phyloP scores from a whole-genome alignment of 2,888 invertebrate species.

The Hymenopus coronatus region DNA sequence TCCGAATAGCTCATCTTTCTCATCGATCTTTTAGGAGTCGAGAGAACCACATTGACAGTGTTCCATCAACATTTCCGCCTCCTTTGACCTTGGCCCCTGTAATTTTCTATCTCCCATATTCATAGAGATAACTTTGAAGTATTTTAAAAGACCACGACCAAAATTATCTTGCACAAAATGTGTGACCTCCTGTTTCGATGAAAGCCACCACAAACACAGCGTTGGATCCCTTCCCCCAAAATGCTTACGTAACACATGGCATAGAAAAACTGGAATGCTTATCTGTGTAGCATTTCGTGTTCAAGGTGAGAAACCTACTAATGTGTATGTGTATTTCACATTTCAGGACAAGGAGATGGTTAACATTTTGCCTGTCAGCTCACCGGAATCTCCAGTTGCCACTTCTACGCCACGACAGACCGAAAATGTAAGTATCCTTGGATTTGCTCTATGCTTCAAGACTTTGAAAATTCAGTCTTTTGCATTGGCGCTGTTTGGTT shows the following conservation, averaged over 20 bases:
- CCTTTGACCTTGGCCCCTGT: too few species aligned
- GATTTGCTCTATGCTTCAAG: too few species aligned
- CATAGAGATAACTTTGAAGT: too few species aligned
- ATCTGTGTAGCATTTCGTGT: neutral
- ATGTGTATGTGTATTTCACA: neutral
- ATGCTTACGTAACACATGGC: neutral
- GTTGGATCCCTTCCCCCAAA: neutral
- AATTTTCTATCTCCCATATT: too few species aligned
- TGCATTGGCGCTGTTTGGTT: too few species aligned
- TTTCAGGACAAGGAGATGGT: neutral
- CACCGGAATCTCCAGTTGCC: neutral
- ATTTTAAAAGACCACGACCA: too few species aligned
- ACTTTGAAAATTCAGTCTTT: too few species aligned
- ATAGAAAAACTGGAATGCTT: neutral
- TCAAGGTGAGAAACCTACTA: neutral
- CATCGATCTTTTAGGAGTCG: too few species aligned
- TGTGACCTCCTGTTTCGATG: neutral
- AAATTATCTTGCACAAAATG: neutral
- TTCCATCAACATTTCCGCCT: too few species aligned
- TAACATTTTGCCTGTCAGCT: neutral
- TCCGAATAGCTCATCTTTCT: too few species aligned
- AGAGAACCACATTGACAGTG: too few species aligned
- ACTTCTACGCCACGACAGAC: neutral
- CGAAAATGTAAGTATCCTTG: neutral
- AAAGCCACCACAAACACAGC: neutral